These are phyloP conservation scores for human (Homo sapiens) DNA, from an alignment of 2,113 vertebrate species.

Conservation along the genomic window DNA sequence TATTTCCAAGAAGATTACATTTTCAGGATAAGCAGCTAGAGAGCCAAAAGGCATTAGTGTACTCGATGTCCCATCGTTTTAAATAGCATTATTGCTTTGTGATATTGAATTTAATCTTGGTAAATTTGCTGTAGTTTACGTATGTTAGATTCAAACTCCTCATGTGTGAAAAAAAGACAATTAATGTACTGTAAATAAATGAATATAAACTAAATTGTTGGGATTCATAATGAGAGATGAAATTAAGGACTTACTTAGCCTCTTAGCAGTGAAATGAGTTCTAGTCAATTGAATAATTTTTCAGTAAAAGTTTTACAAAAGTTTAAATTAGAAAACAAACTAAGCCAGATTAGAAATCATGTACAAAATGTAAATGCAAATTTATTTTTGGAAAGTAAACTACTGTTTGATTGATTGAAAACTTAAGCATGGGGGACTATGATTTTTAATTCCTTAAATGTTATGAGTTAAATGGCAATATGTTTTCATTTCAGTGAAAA, in stretches of 20 bases:
- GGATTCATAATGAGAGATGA: slow-evolving; percentile 66
- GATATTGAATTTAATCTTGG: slow-evolving; percentile 30
- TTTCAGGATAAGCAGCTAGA: slow-evolving; percentile 16
- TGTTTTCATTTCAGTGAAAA: slow-evolving; percentile 34
- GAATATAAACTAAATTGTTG: slow-evolving; percentile 67
- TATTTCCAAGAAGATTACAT: not conserved
- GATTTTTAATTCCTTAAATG: slow-evolving; percentile 32
- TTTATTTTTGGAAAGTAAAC: slow-evolving; percentile 46
- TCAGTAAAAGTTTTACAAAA: slow-evolving; percentile 59
- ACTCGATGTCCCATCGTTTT: not conserved
- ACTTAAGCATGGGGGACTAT: not conserved
- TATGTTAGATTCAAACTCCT: slow-evolving; percentile 63
- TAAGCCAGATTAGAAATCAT: slow-evolving; percentile 45
- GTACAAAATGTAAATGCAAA: slow-evolving; percentile 41
- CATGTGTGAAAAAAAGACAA: slow-evolving; percentile 58
- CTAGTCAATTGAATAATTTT: slow-evolving; percentile 53
- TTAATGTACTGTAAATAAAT: slow-evolving; percentile 62
- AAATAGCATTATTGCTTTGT: slow-evolving; percentile 2
- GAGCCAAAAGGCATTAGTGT: not conserved
- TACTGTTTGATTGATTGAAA: not conserved
- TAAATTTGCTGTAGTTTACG: slow-evolving; percentile 45
- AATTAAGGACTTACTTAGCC: slow-evolving; percentile 63
- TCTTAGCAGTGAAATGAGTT: slow-evolving; percentile 59
- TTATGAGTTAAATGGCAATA: slow-evolving; percentile 4
- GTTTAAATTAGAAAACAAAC: slow-evolving; percentile 46